These are phyloP conservation scores for Masticophis lateralis DNA, from an alignment of 2,797 vertebrate genomes.

Conservation along the genomic window DNA sequence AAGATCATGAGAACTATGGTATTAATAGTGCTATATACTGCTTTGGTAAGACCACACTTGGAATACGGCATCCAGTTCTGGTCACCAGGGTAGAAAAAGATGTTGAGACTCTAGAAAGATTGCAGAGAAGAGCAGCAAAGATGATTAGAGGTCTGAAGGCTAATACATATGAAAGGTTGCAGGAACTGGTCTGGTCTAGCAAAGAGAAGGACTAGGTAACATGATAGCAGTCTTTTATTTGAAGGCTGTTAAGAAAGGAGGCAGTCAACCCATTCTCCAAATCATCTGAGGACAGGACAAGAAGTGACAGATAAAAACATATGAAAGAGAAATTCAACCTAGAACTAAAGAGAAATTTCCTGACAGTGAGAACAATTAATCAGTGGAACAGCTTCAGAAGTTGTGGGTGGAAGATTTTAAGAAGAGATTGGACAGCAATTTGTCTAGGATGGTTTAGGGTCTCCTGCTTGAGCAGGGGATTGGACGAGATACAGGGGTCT, in stretches of 20 bases:
- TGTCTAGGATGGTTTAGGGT: neutral
- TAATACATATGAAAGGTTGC: no score
- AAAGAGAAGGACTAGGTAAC: neutral
- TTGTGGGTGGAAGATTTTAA: neutral
- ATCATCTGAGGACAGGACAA: neutral
- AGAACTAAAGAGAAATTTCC: neutral
- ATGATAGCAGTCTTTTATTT: neutral
- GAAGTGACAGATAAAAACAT: neutral
- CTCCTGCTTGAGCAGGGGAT: neutral
- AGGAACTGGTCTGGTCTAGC: no score
- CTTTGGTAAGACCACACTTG: no score
- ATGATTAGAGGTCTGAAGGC: no score
- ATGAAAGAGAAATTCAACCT: neutral
- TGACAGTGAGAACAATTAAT: neutral
- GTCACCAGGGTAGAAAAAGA: no score
- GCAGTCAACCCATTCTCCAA: neutral
- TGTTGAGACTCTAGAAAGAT: no score
- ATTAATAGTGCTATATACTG: no score
- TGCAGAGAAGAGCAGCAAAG: no score
- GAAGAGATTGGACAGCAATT: neutral
- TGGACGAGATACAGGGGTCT: neutral
- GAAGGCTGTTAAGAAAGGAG: neutral
- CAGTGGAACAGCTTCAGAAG: neutral
- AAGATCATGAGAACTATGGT: no score
- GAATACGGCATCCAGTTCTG: no score